Evolutionary conservation across 2,888 invertebrate genomes (phyloP), one percentile per base, ranked within the genome.

Genomic region (Macropis europaea): DNA sequence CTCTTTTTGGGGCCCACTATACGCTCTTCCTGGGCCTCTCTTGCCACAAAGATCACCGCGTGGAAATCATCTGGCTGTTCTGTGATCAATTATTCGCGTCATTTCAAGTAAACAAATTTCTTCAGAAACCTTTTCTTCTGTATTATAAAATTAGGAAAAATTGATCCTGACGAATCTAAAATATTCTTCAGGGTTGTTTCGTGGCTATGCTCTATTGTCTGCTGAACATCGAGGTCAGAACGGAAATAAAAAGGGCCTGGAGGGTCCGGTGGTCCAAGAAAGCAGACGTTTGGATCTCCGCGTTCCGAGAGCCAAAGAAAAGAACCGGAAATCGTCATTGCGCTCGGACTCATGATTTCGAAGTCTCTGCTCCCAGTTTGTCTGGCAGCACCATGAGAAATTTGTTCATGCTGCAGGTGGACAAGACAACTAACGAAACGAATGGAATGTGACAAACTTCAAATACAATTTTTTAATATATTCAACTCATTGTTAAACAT

Each of bases 1-100:
- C 94, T 0, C 90, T 94, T 6, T 94, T 94, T 83, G 94, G 94
- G 2, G 93, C 93, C 5, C 94, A 94, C 73, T 94, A 93, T 80
- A 91, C 91, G 2, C 86, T 94, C 13, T 93, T 93, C 34, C 84
- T 93, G 17, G 90, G 91, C 6, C 89, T 93, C 74, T 91, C 91
- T 3, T 91, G 91, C 73, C 89, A 90, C 28, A 84, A 90, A 13
- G 90, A 91, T 71, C 87, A 90, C 67, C 90, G 89, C 0, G 86
- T 93, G 4, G 93, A 94, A 82, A 87, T 94, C 9, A 86, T 92
- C 38, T 93, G 93, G 92, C 89, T 94, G n/a, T 93, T 93, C 82
- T 92, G 92, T 64, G 94, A 94, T 85, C 93, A 93, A 86, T 90
- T 93, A 22, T 93, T 94, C 82, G 92, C 92, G 5, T 93, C 94